Percentiles rank a stretch among this genome's conserved stretches.
Evolutionary conservation across 2,888 invertebrate species (phyloP).

Genomic region (Leptopterna dolabrata): DNA sequence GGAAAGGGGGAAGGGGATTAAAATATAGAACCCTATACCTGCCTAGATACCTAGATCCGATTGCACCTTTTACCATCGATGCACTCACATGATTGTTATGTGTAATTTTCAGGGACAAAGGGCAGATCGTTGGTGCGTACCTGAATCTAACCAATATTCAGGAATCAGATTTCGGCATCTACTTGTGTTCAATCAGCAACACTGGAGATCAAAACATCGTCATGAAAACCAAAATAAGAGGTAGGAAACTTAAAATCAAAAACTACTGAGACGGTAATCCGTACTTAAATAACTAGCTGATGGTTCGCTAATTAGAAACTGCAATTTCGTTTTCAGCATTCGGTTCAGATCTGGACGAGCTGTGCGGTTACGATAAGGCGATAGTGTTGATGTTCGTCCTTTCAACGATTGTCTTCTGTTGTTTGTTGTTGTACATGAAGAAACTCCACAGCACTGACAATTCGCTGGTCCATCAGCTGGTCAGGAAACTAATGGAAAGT

Average conservation of each 20-base stretch:
- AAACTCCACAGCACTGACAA: neutral
- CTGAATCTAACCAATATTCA: slow-evolving; percentile 73
- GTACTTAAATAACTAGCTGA: neutral
- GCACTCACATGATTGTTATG: too few species aligned
- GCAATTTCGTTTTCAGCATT: slow-evolving; percentile 32
- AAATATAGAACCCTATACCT: too few species aligned
- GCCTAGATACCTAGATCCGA: too few species aligned
- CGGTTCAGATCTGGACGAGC: neutral
- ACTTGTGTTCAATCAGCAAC: slow-evolving; percentile 77
- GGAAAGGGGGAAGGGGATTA: too few species aligned
- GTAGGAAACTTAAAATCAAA: slow-evolving; percentile 67
- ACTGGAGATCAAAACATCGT: slow-evolving; percentile 68
- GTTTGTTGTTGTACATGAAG: slow-evolving; percentile 7
- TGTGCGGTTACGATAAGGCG: slow-evolving; percentile 26
- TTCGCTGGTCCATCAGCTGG: neutral
- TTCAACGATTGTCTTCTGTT: neutral
- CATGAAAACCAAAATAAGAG: slow-evolving; percentile 70
- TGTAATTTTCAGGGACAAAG: slow-evolving; percentile 71
- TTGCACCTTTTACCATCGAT: too few species aligned
- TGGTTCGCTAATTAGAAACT: neutral
- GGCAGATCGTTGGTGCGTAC: slow-evolving; percentile 79
- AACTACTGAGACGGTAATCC: too few species aligned
- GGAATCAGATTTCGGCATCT: slow-evolving; percentile 77
- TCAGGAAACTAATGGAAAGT: slow-evolving; percentile 33
- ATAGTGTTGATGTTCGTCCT: neutral